phyloP scores from a whole-genome alignment of 2,888 invertebrate genomes.

The Tholera decimalis region DNA sequence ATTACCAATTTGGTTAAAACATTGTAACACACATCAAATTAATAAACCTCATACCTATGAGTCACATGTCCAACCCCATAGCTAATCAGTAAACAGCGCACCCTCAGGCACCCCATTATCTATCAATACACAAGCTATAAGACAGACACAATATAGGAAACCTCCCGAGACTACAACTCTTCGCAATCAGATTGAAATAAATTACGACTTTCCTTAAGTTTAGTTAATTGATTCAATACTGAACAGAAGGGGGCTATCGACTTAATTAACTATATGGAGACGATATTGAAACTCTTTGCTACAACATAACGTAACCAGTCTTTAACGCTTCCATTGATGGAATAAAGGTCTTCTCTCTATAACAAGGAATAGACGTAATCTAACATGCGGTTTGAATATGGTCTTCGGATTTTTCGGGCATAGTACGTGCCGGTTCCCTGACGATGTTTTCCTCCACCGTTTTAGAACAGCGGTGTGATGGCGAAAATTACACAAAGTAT shows the following conservation, averaged over 20 bases:
- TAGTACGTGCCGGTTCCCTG: no score
- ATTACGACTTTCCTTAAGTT: conserved; percentile 72
- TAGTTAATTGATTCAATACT: conserved; percentile 80
- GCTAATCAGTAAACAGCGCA: conserved; percentile 37
- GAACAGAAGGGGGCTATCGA: conserved; percentile 66
- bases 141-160: conserved; percentile 32
- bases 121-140: conserved; percentile 36
- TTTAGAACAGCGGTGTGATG: no score
- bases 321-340: no score
- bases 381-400: no score
- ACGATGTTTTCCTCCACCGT: no score
- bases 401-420: no score
- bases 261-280: conserved; percentile 22
- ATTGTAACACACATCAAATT: not conserved
- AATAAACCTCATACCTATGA: conserved; percentile 17
- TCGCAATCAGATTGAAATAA: conserved; percentile 79
- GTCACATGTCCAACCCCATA: conserved; percentile 27
- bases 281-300: not conserved
- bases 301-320: no score
- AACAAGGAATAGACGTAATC: no score
- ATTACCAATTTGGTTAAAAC: not conserved
- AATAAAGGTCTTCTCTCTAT: no score
- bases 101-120: conserved; percentile 26
- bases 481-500: no score
- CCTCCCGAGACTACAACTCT: conserved; percentile 54